Conservation (phyloP, 2,888 invertebrate species). For the Amphipoea oculea region DNA sequence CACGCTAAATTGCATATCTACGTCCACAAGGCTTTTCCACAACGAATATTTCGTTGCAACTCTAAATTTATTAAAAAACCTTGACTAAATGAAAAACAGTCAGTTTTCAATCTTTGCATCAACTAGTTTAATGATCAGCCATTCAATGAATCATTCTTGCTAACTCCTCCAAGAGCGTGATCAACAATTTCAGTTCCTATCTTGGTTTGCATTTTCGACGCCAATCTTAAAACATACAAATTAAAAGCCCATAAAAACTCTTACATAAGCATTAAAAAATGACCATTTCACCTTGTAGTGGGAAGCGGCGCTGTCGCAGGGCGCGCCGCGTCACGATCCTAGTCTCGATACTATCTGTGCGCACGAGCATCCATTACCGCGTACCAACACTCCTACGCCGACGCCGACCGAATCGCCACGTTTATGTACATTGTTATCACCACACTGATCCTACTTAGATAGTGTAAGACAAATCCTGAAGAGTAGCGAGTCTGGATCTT, state of each 20-base stretch:
- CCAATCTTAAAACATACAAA: constrained; percentile 15
- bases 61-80: neutral
- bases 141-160: neutral
- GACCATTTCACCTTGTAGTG: constrained; percentile 60
- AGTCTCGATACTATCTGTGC: constrained; percentile 74
- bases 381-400: constrained; percentile 67
- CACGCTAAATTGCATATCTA: neutral
- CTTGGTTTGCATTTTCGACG: neutral
- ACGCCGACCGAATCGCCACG: constrained; percentile 66
- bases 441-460: constrained; percentile 49
- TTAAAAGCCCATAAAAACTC: constrained; percentile 38
- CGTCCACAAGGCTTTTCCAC: neutral
- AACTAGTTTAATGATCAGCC: neutral
- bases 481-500: neutral
- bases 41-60: neutral
- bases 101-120: neutral
- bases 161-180: neutral
- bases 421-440: constrained; percentile 70
- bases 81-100: neutral
- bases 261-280: constrained; percentile 70
- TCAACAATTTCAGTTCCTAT: neutral
- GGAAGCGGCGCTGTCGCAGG: constrained; percentile 67
- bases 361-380: constrained; percentile 75
- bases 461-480: constrained; percentile 15
- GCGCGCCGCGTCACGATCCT: constrained; percentile 76